Base-by-base conservation (phyloP, 2,113 vertebrate species). In the Peromyscus leucopus region DNA sequence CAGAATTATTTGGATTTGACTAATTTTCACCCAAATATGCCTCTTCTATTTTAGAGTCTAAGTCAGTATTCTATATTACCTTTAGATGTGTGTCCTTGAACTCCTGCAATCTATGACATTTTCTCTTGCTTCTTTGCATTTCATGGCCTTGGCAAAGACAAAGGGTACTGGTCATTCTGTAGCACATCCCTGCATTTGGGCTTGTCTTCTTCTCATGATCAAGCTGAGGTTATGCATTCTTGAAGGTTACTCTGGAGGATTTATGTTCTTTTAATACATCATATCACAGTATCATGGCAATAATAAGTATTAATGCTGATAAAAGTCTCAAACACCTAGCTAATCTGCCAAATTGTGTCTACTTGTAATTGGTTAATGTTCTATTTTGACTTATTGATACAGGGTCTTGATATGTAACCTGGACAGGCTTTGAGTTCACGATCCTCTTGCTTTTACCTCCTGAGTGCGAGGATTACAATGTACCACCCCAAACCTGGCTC, bases 271-370 rank as follows among this genome's bases (percentile, higher is more conserved):
- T 86, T n/a, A 71, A 80, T 24, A 61, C 15, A 83, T 67, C 42
- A 5, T 78, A 39, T 91, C 59, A 87, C 13, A 67, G 46, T 7
- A 22, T 78, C 5, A 26, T 79, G 61, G 36, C 85, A 5, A 28
- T 86, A 26, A n/a, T 36, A 48, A 31, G 2, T 96, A 63, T 75
- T 94, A 72, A 26, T 91, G 5, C 36, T 72, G 63, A 93, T 82
- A 67, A 72, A 92, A 59, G 51, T 92, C 55, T 87, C n/a, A 21
- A 87, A 72, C 72, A 92, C 2, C 55, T 94, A 51, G 48, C 36
- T 88, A 46, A 94, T 94, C 48, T 93, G 76, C 46, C 26, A 91
- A 88, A 74, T 91, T 36, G 7, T 89, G 7, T 91, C 83, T 95
- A 74, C 65, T 51, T 78, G 26, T 51, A 92, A 82, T 91, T 65